Percentiles rank a stretch among this genome's conserved stretches.
Evolutionary conservation across 2,113 vertebrate genomes (phyloP).

Genomic region (Macquaria ambigua): DNA sequence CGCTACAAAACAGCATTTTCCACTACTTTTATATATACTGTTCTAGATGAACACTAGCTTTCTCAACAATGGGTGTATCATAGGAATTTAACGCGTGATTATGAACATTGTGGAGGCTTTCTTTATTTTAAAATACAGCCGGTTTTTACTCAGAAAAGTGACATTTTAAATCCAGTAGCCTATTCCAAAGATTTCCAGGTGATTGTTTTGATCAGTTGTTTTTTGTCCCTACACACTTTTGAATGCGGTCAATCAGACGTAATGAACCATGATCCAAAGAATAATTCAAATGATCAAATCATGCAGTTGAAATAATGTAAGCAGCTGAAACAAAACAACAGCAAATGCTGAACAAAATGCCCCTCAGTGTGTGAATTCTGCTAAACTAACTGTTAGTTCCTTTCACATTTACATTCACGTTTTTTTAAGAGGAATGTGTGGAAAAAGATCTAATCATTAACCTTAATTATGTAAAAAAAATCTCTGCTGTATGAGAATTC

Average conservation of each 20-base stretch:
- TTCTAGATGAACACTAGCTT: accelerated
- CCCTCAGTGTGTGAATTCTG: neutral
- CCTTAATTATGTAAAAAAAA: neutral
- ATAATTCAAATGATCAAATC: neutral
- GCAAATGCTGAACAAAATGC: neutral
- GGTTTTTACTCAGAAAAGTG: neutral
- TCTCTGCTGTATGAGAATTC: neutral
- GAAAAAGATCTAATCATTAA: neutral
- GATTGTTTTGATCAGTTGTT: neutral
- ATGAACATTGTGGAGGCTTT: neutral
- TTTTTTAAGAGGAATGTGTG: neutral
- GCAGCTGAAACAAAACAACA: neutral
- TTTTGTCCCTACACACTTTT: neutral
- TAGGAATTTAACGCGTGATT: neutral
- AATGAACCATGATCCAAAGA: neutral
- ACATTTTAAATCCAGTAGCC: neutral
- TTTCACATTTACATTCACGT: neutral
- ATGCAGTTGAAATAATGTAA: neutral
- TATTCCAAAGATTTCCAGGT: neutral
- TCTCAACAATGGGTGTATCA: neutral
- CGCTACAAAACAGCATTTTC: slow-evolving; percentile 18
- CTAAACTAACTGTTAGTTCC: neutral
- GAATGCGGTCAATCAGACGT: neutral
- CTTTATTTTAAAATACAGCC: neutral
- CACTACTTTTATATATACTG: too few species aligned